Base-by-base conservation (phyloP, 2,113 vertebrate species). In the Tretioscincus oriximinensis region DNA sequence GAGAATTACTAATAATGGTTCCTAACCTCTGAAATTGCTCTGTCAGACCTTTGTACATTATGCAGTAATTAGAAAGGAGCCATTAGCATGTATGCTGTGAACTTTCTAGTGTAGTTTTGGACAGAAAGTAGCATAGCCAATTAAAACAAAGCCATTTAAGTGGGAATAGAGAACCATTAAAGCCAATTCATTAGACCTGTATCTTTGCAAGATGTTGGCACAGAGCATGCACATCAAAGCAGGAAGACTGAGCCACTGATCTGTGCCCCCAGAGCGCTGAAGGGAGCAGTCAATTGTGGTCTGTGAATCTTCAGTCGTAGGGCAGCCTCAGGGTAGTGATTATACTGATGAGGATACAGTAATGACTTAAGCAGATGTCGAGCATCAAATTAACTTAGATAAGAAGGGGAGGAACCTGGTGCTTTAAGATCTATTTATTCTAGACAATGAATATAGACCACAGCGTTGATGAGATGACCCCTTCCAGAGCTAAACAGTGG, bases 91-190 rank as follows among this genome's bases (percentile, higher is more conserved):
- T 90, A 90, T 88, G 88, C 87, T 90, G n/a, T 95, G 94, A 95
- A 95, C 94, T 94, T 95, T 94, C 92, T 87, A 87, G 45, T 94
- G 90, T 93, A 95, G 92, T 93, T 94, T 93, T 92, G 87, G 89
- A 93, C 90, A 92, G 67, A 90, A 87, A 89, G 84, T 91, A 86
- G 91, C 92, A 93, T 84, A 94, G 76, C 89, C 91, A 95, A 95
- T 95, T 95, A 95, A 95, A 96, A 92, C 83, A 93, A 94, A 95
- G 93, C 90, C 93, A 93, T 94, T 95, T 94, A 93, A 95, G 86
- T 87, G 90, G 72, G 76, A 90, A 58, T 93, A 93, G 88, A 90
- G 95, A 95, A 92, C 87, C 90, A 94, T 93, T 94, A 94, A 93
- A 94, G 87, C 80, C 91, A 93, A 89, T 93, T 95, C 92, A 94